phyloP scores from a whole-genome alignment of 2,113 vertebrate genomes.

The Lampris incognitus region DNA sequence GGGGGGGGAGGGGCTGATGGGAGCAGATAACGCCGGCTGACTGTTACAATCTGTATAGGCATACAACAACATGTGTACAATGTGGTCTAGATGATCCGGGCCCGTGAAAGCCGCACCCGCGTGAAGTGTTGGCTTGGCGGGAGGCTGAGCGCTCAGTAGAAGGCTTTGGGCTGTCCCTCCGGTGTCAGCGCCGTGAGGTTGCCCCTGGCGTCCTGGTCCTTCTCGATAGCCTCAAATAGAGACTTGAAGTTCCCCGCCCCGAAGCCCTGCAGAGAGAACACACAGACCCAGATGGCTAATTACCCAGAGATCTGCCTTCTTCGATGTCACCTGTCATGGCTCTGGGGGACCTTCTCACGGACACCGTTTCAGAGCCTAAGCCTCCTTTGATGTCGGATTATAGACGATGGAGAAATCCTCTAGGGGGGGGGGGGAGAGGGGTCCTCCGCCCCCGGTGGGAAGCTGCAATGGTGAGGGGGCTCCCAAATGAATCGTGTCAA shows the following conservation, averaged over 20 bases:
- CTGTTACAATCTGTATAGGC: conserved; percentile 7
- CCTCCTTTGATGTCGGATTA: conserved; percentile 64
- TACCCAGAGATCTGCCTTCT: conserved; percentile 57
- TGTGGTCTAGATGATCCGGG: neutral
- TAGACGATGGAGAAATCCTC: conserved; percentile 39
- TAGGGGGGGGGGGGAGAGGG: conserved; percentile 42
- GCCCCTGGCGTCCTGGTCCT: conserved; percentile 86
- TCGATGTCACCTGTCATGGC: conserved; percentile 60
- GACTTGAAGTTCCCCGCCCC: conserved; percentile 89
- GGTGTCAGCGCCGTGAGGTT: conserved; percentile 82
- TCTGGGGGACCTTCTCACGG: conserved; percentile 47
- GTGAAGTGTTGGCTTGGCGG: conserved; percentile 10
- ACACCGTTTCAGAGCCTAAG: conserved; percentile 22
- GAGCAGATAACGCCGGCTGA: neutral
- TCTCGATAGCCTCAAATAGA: conserved; percentile 88
- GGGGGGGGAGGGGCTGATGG: neutral
- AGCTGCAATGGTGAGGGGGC: neutral
- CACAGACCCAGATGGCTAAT: conserved; percentile 64
- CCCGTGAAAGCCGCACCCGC: conserved; percentile 10
- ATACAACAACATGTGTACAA: conserved; percentile 26
- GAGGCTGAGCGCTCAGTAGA: conserved; percentile 68
- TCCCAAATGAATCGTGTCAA: conserved; percentile 58
- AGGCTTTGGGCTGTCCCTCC: conserved; percentile 64
- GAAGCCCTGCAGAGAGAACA: conserved; percentile 81
- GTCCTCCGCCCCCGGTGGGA: conserved; percentile 30